Percentiles rank a stretch among this genome's conserved stretches.
Evolutionary conservation across 2,888 invertebrate genomes (phyloP).

Genomic region (Scaptomyza reducta): DNA sequence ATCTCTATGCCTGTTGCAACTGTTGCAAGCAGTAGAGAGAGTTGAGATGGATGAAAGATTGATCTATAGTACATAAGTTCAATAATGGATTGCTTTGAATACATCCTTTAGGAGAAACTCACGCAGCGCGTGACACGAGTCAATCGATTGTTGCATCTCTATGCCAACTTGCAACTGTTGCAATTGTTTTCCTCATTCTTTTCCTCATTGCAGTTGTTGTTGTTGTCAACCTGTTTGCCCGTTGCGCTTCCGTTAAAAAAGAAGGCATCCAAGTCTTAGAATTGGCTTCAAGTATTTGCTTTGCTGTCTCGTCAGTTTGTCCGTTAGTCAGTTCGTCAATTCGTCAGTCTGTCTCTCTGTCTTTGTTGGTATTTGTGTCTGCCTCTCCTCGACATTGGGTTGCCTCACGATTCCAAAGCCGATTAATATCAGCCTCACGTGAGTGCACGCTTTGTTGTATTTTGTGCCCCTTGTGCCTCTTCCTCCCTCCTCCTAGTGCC

Average conservation of each 20-base stretch:
- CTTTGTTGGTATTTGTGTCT: conserved; percentile 20
- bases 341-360: conserved; percentile 4
- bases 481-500: too few species aligned
- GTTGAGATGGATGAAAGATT: too few species aligned
- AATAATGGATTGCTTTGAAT: too few species aligned
- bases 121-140: conserved; percentile 8
- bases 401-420: conserved; percentile 73
- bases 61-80: too few species aligned
- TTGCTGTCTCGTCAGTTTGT: background rate
- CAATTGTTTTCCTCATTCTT: conserved; percentile 37
- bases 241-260: conserved; percentile 62
- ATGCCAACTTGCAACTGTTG: conserved; percentile 27
- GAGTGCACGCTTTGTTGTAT: conserved; percentile 72
- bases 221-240: conserved; percentile 62
- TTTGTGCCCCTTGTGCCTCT: too few species aligned
- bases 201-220: conserved; percentile 21
- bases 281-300: conserved; percentile 43
- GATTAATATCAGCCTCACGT: conserved; percentile 77
- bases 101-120: too few species aligned
- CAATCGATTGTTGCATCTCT: conserved; percentile 17
- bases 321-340: background rate
- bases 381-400: conserved; percentile 37
- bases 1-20: conserved; percentile 23
- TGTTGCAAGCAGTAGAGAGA: too few species aligned
- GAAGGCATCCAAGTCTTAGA: conserved; percentile 34